phyloP scores from a whole-genome alignment of 2,113 vertebrate species.

The Prunella himalayana region DNA sequence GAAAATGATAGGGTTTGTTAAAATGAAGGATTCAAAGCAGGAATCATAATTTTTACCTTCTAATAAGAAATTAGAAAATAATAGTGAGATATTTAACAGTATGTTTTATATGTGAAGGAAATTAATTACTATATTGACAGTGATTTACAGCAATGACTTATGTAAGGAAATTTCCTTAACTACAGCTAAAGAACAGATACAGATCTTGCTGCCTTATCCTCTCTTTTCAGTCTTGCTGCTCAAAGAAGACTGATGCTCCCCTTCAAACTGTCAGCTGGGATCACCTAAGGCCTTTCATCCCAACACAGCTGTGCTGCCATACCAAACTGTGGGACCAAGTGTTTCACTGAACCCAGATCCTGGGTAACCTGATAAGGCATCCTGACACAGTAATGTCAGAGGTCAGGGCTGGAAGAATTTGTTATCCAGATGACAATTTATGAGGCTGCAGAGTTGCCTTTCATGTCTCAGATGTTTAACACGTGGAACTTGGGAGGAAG shows the following conservation, averaged over 20 bases:
- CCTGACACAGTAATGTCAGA: neutral
- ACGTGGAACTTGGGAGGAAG: neutral
- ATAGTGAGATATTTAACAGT: neutral
- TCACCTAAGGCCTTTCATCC: neutral
- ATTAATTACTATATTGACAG: neutral
- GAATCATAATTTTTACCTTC: neutral
- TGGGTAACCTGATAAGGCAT: neutral
- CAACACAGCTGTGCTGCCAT: neutral
- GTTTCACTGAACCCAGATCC: neutral
- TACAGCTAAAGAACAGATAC: neutral
- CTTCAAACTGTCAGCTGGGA: neutral
- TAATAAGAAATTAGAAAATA: neutral
- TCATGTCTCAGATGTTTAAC: neutral
- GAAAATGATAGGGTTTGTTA: neutral
- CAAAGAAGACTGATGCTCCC: neutral
- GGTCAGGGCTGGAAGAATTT: neutral
- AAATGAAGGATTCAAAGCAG: neutral
- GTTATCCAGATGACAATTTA: neutral
- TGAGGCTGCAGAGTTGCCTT: neutral
- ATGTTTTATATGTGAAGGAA: neutral
- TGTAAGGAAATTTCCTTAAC: neutral
- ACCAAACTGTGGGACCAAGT: fast-evolving
- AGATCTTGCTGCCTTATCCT: neutral
- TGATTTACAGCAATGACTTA: neutral
- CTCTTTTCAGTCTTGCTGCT: neutral